Evolutionary conservation across 92 coral and sea anemone genomes (phyloP).

Genomic region (Parazoanthus atlanticus): DNA sequence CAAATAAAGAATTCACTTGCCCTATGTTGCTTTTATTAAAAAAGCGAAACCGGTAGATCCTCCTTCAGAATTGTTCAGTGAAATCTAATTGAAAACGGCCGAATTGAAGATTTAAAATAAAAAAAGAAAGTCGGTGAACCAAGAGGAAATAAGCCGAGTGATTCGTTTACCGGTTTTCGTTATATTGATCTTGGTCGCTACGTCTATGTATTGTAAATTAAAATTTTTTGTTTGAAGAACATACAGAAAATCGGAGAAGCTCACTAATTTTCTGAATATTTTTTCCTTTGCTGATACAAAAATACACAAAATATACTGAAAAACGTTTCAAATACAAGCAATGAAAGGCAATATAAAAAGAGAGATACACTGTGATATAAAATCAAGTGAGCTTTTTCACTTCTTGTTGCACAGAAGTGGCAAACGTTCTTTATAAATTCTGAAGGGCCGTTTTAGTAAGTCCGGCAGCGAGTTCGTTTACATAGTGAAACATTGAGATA

Average conservation of each 20-base stretch:
- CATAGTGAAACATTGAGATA: constrained; percentile 14
- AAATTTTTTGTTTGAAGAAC: constrained; percentile 24
- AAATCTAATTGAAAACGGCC: constrained; percentile 61
- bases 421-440: constrained; percentile 1
- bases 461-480: constrained; percentile 2
- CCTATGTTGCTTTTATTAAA: constrained; percentile 60
- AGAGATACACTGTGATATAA: background rate
- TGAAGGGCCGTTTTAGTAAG: constrained; percentile 5
- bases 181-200: constrained; percentile 52
- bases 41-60: constrained; percentile 55
- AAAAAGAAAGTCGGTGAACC: constrained; percentile 48
- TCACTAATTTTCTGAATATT: background rate
- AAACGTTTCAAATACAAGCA: background rate
- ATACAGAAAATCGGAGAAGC: background rate
- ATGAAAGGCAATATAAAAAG: background rate
- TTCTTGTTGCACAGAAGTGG: constrained; percentile 22
- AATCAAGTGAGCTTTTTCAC: background rate
- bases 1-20: constrained; percentile 56
- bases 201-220: constrained; percentile 28
- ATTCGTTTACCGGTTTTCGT: constrained; percentile 49
- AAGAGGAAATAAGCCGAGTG: constrained; percentile 37
- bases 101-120: constrained; percentile 33
- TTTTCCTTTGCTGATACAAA: background rate
- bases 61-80: constrained; percentile 55
- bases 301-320: background rate